A percentile compares a stretch with the other conserved stretches of the same genome.
Conservation (phyloP, 2,888 invertebrate genomes). For the Mystacides longicornis region DNA sequence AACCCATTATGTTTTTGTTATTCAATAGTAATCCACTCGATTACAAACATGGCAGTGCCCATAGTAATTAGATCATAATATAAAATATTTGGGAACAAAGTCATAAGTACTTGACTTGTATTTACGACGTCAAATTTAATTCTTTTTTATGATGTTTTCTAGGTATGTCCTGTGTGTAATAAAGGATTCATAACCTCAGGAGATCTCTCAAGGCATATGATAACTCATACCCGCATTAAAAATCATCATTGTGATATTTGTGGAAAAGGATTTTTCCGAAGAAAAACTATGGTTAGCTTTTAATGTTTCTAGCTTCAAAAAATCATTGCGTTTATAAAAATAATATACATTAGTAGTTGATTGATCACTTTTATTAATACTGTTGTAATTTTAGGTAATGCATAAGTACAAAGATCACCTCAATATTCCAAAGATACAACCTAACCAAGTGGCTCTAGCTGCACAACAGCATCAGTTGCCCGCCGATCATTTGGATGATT, state of each 20-base stretch:
- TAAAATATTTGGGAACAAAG: too few relatives aligned
- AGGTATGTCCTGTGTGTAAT: slow-evolving; percentile 50
- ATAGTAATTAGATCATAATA: too few relatives aligned
- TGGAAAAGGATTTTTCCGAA: slow-evolving; percentile 47
- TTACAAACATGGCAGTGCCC: too few relatives aligned
- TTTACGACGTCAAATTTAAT: too few relatives aligned
- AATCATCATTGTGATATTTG: slow-evolving; percentile 54
- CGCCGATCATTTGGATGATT: neutral
- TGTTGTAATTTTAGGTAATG: slow-evolving; percentile 2
- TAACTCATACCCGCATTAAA: slow-evolving; percentile 50
- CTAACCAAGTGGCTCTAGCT: too few relatives aligned
- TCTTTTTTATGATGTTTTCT: too few relatives aligned
- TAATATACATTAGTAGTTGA: neutral
- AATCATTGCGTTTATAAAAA: neutral
- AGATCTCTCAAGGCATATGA: slow-evolving; percentile 53
- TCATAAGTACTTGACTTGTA: too few relatives aligned
- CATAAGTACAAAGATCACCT: slow-evolving; percentile 38
- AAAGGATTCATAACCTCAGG: slow-evolving; percentile 55
- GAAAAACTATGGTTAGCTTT: slow-evolving; percentile 45
- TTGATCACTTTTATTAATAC: neutral
- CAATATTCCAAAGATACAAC: too few relatives aligned
- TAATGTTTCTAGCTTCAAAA: neutral
- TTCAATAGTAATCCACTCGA: too few relatives aligned
- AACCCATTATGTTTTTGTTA: too few relatives aligned
- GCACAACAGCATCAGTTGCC: slow-evolving; percentile 1